phyloP scores from a whole-genome alignment of 2,888 invertebrate species.

The Sycophila texana region DNA sequence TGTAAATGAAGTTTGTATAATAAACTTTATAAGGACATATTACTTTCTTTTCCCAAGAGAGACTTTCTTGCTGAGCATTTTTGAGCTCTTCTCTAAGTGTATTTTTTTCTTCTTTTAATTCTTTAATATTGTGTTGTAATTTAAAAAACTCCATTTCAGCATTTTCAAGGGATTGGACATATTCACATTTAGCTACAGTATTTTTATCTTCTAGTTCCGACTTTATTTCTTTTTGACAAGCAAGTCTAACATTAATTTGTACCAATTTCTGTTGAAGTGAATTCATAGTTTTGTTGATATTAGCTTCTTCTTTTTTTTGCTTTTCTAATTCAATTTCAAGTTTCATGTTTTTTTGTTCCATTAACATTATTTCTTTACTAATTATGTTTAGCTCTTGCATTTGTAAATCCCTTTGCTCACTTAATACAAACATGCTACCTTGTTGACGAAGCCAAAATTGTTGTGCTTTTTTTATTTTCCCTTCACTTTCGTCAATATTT shows the following conservation, averaged over 20 bases:
- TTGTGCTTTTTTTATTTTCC: slow-evolving; percentile 81
- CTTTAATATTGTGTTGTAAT: slow-evolving; percentile 82
- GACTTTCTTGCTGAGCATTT: slow-evolving; percentile 81
- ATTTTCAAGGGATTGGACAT: slow-evolving; percentile 79
- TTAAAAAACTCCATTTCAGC: slow-evolving; percentile 83
- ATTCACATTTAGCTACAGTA: slow-evolving; percentile 77
- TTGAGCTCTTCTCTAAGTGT: slow-evolving; percentile 81
- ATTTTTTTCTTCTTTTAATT: slow-evolving; percentile 82
- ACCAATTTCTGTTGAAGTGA: slow-evolving; percentile 80
- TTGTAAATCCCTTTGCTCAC: slow-evolving; percentile 83
- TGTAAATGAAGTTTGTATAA: not conserved
- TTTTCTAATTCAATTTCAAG: slow-evolving; percentile 81
- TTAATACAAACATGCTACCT: slow-evolving; percentile 82
- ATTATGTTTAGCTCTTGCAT: slow-evolving; percentile 83
- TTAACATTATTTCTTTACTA: slow-evolving; percentile 82
- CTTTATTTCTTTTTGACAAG: slow-evolving; percentile 78
- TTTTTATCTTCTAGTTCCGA: slow-evolving; percentile 78
- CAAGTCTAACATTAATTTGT: slow-evolving; percentile 72
- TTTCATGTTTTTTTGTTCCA: slow-evolving; percentile 86
- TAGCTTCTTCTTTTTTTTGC: slow-evolving; percentile 78
- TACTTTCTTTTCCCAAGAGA: slow-evolving; percentile 90
- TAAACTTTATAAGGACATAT: slow-evolving; percentile 51
- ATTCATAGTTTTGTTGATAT: slow-evolving; percentile 80
- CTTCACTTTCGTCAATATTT: slow-evolving; percentile 80
- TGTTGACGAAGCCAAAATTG: slow-evolving; percentile 87